Percentiles rank a stretch among this genome's conserved stretches.
These are phyloP conservation scores for Heliothis subflexa DNA, from an alignment of 1,140 invertebrate genomes.

Conservation along the genomic window DNA sequence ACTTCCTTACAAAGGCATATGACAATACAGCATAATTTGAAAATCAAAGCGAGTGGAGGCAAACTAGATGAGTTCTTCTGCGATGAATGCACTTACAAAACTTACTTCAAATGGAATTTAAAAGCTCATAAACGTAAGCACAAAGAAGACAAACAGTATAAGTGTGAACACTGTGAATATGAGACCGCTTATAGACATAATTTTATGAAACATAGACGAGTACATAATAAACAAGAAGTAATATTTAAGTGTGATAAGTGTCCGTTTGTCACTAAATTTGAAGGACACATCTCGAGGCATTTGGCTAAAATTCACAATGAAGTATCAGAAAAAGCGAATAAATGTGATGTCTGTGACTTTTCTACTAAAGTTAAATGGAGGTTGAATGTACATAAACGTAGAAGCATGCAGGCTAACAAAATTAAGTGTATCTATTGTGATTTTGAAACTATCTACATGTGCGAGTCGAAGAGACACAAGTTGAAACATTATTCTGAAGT, in stretches of 20 bases:
- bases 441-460: conserved; percentile 64
- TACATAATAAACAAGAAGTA: conserved; percentile 56
- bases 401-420: conserved; percentile 55
- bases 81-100: conserved; percentile 63
- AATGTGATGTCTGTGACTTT: conserved; percentile 70
- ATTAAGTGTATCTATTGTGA: conserved; percentile 64
- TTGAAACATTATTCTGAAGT: conserved; percentile 61
- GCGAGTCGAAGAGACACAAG: conserved; percentile 69
- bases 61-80: conserved; percentile 54
- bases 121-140: conserved; percentile 70
- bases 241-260: conserved; percentile 73
- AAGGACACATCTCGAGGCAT: conserved; percentile 70
- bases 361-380: conserved; percentile 67
- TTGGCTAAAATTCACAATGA: conserved; percentile 71
- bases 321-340: conserved; percentile 61
- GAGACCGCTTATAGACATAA: conserved; percentile 68
- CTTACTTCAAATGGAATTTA: conserved; percentile 68
- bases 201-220: conserved; percentile 65
- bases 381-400: conserved; percentile 66
- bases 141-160: conserved; percentile 64
- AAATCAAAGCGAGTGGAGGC: conserved; percentile 40
- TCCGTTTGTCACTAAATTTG: conserved; percentile 67
- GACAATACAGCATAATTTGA: conserved; percentile 57
- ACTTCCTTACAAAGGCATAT: conserved; percentile 61
- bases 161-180: conserved; percentile 65